These are phyloP conservation scores for Oreochromis tanganicae DNA, from an alignment of 2,113 vertebrate genomes.

Conservation along the genomic window DNA sequence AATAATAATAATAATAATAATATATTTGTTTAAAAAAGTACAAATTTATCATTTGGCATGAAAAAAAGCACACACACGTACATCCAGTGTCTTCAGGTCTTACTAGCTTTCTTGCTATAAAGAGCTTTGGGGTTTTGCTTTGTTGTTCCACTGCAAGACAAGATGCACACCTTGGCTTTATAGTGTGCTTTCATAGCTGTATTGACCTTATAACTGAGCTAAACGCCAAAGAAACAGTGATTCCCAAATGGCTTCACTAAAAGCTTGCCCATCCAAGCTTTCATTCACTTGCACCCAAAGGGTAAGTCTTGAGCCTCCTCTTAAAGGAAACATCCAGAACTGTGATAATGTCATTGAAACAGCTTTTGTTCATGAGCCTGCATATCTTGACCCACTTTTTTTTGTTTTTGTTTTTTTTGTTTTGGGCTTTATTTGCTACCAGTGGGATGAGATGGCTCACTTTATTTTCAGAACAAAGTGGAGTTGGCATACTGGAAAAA, in stretches of 20 bases:
- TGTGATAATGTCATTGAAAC: background rate
- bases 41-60: background rate
- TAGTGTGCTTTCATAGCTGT: conserved; percentile 34
- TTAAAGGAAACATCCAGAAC: background rate
- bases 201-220: conserved; percentile 36
- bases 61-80: background rate
- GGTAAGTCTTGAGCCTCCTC: background rate
- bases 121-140: conserved; percentile 12
- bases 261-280: conserved; percentile 2
- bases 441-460: background rate
- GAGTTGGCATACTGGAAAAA: background rate
- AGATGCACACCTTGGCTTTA: conserved; percentile 15
- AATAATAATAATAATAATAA: background rate
- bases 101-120: background rate
- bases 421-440: background rate
- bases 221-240: conserved; percentile 17
- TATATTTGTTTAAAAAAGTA: background rate
- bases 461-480: background rate
- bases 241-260: conserved; percentile 23
- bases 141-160: conserved; percentile 18
- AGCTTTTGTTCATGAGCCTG: background rate
- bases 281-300: background rate
- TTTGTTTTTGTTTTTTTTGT: background rate
- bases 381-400: background rate
- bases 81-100: background rate